A percentile compares a stretch with the other conserved stretches of the same genome.
Conservation (phyloP, 1,140 invertebrate genomes). For the Saccostrea glomerata region DNA sequence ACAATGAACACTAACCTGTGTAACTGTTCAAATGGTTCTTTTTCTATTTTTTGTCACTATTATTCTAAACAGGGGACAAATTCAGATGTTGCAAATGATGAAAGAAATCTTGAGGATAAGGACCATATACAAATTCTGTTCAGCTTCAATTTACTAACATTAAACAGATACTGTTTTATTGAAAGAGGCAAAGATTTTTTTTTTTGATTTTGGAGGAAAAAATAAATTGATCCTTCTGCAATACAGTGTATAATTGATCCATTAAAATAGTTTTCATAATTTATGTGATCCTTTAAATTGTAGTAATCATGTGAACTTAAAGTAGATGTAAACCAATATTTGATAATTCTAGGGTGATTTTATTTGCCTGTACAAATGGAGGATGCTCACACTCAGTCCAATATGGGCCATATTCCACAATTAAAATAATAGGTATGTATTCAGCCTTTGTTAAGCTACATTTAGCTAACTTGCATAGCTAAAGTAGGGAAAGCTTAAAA, state of each 20-base stretch:
- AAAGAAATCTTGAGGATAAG: no score
- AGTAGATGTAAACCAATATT: background rate
- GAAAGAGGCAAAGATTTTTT: background rate
- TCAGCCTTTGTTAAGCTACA: background rate
- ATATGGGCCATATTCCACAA: constrained; percentile 31
- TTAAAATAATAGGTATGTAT: background rate
- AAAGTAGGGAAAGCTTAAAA: background rate
- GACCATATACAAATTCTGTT: no score
- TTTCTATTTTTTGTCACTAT: no score
- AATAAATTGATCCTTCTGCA: background rate
- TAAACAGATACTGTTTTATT: no score
- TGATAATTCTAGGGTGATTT: constrained; percentile 21
- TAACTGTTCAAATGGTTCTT: background rate
- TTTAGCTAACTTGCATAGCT: background rate
- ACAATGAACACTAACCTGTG: no score
- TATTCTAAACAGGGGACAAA: no score
- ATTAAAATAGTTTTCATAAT: background rate
- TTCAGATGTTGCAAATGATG: no score
- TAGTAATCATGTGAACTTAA: background rate
- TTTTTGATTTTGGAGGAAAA: background rate
- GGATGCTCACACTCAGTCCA: constrained; percentile 21
- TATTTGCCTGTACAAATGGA: constrained; percentile 37
- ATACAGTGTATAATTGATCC: background rate
- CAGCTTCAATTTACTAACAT: no score
- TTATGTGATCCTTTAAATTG: background rate